Evolutionary conservation across 2,888 invertebrate species (phyloP).

Genomic region (Oxytorus armatus): DNA sequence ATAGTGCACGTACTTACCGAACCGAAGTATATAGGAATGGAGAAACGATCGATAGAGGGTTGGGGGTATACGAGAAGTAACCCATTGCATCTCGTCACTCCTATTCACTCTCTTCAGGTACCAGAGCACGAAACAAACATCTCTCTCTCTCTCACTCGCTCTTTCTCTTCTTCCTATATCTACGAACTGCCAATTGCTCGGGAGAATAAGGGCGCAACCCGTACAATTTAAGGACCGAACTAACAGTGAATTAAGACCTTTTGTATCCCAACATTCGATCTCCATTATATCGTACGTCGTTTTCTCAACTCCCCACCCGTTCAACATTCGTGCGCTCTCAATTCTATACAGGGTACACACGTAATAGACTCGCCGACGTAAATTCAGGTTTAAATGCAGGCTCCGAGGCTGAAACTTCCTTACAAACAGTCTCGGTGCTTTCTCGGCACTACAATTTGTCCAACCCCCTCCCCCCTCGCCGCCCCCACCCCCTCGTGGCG

Average conservation of each 20-base stretch:
- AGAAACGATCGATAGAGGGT: slow-evolving; percentile 50
- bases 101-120: slow-evolving; percentile 11
- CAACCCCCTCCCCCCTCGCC: no score
- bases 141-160: slow-evolving; percentile 1
- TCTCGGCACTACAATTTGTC: slow-evolving; percentile 47
- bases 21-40: slow-evolving; percentile 25
- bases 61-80: slow-evolving; percentile 38
- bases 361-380: slow-evolving; percentile 72
- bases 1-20: slow-evolving; percentile 36
- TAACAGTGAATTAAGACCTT: slow-evolving; percentile 18
- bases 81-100: slow-evolving; percentile 52
- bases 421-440: slow-evolving; percentile 29
- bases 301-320: background rate
- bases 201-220: background rate
- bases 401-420: slow-evolving; percentile 39
- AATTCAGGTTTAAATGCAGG: slow-evolving; percentile 75
- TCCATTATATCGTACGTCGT: slow-evolving; percentile 1
- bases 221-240: background rate
- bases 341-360: slow-evolving; percentile 62
- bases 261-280: slow-evolving; percentile 2
- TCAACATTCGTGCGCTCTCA: slow-evolving; percentile 41
- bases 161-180: background rate
- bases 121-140: background rate
- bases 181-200: background rate
- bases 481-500: background rate